phyloP scores from a whole-genome alignment of 1,140 invertebrate genomes.

The Drosophila miranda region DNA sequence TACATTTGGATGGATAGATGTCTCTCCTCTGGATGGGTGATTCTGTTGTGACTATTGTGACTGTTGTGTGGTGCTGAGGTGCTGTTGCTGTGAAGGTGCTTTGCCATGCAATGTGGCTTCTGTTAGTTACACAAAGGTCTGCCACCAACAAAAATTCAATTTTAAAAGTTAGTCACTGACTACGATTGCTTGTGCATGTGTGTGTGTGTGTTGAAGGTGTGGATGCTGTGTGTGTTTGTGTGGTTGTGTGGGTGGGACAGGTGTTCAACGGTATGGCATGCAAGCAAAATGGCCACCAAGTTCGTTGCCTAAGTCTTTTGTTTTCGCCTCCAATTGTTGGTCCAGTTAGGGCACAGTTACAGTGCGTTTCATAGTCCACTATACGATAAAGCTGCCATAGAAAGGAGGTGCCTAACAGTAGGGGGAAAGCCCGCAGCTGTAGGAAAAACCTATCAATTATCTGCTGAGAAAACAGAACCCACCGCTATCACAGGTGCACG shows the following conservation, averaged over 20 bases:
- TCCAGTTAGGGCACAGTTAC: not conserved
- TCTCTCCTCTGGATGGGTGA: constrained; percentile 1
- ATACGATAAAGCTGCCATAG: too few species aligned
- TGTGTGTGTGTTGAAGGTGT: constrained; percentile 3
- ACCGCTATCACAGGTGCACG: constrained; percentile 1
- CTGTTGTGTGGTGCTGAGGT: constrained; percentile 8
- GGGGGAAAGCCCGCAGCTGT: too few species aligned
- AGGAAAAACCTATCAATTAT: too few species aligned
- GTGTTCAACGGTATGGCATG: constrained; percentile 40
- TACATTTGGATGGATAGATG: constrained; percentile 45
- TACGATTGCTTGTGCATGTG: constrained; percentile 26
- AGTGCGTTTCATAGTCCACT: too few species aligned
- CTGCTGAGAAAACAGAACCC: too few species aligned
- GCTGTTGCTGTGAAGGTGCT: constrained; percentile 29
- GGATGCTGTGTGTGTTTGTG: too few species aligned
- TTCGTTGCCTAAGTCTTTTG: constrained; percentile 65
- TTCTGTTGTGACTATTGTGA: constrained; percentile 9
- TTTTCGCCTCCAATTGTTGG: constrained; percentile 18
- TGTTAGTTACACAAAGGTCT: constrained; percentile 53
- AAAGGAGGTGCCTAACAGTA: too few species aligned
- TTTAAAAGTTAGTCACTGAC: constrained; percentile 41
- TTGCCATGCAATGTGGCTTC: constrained; percentile 17
- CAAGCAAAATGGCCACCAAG: constrained; percentile 32
- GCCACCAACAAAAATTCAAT: constrained; percentile 46
- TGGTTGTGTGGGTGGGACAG: constrained; percentile 33